phyloP scores from a whole-genome alignment of 2,113 vertebrate species.

The Telmatochromis bifrenatus region DNA sequence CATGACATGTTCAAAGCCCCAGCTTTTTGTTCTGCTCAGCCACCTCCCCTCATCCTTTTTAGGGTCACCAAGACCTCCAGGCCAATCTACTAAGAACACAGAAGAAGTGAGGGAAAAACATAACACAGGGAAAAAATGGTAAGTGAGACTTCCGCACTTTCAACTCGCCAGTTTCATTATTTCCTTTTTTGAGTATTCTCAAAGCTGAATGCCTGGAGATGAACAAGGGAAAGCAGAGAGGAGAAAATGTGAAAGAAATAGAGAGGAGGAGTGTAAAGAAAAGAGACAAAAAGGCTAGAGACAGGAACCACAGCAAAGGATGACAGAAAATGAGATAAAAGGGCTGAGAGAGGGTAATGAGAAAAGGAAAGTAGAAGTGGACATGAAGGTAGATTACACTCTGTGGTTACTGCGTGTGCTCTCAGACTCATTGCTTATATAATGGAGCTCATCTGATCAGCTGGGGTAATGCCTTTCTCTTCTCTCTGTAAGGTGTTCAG shows the following conservation, averaged over 20 bases:
- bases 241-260: not conserved
- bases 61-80: slow-evolving; percentile 33
- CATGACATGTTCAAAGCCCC: slow-evolving; percentile 48
- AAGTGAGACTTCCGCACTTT: slow-evolving; percentile 5
- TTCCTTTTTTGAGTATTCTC: not conserved
- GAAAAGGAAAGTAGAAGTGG: not conserved
- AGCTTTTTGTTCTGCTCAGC: slow-evolving; percentile 35
- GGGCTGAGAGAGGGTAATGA: not conserved
- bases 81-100: slow-evolving; percentile 45
- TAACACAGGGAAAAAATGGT: not conserved
- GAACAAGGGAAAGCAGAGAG: not conserved
- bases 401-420: not conserved
- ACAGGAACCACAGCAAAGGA: not conserved
- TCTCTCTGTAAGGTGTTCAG: not conserved
- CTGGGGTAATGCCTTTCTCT: not conserved
- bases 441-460: slow-evolving; percentile 3
- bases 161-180: slow-evolving; percentile 23
- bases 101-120: not conserved
- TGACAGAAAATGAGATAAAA: not conserved
- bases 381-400: not conserved
- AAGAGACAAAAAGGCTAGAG: not conserved
- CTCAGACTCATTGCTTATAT: not conserved
- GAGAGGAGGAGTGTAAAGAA: not conserved
- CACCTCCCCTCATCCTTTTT: not conserved
- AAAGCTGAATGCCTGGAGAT: not conserved